Evolutionary conservation across 2,888 invertebrate genomes (phyloP).

Genomic region (Cheilosia impressa): DNA sequence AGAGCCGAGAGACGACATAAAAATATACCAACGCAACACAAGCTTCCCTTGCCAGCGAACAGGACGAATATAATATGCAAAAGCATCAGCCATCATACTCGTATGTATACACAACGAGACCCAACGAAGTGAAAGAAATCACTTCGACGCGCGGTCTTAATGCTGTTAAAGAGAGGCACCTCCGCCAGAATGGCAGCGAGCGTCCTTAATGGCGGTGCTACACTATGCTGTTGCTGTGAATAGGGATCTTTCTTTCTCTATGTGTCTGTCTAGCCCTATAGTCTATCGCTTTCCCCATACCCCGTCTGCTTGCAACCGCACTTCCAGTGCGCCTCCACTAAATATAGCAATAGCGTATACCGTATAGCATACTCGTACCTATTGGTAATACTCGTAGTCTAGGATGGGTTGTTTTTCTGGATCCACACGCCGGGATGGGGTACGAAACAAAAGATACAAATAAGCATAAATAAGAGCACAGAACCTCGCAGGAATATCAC

Average conservation of each 20-base stretch:
- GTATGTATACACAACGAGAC: background rate
- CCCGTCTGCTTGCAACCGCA: background rate
- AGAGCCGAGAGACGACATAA: background rate
- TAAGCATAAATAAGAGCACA: slow-evolving; percentile 49
- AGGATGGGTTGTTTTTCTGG: slow-evolving; percentile 54
- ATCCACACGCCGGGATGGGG: background rate
- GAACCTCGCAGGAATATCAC: slow-evolving; percentile 31
- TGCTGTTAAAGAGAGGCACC: slow-evolving; percentile 63
- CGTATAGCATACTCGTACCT: background rate
- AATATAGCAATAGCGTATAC: too few relatives aligned
- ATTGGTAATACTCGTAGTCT: slow-evolving; percentile 61
- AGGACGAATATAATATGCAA: slow-evolving; percentile 20
- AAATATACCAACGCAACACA: background rate
- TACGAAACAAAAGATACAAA: slow-evolving; percentile 57
- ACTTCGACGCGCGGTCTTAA: slow-evolving; percentile 64
- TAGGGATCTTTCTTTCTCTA: slow-evolving; percentile 43
- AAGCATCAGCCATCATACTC: background rate
- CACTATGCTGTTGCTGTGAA: slow-evolving; percentile 54
- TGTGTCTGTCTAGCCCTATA: slow-evolving; percentile 42
- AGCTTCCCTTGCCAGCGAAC: background rate
- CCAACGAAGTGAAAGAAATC: slow-evolving; percentile 49
- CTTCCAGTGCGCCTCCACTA: background rate
- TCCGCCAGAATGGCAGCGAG: slow-evolving; percentile 43
- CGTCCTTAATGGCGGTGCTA: background rate
- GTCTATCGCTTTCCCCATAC: background rate